Conservation (phyloP, 2,888 invertebrate species). For the Masnerella sp. region DNA sequence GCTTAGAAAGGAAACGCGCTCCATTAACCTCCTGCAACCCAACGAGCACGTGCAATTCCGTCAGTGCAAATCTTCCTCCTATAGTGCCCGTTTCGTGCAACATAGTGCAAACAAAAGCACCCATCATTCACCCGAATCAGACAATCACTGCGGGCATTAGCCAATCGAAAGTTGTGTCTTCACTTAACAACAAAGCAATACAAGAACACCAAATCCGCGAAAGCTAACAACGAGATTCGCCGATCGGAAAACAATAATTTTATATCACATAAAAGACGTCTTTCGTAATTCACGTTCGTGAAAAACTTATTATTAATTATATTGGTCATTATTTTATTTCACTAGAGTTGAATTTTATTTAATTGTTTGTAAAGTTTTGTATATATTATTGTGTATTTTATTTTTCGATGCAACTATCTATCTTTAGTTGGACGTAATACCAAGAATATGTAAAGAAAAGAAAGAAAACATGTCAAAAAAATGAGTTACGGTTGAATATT, state of each 20-base stretch:
- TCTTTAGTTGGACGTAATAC: too few relatives aligned
- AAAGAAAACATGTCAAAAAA: too few relatives aligned
- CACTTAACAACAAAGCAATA: conserved; percentile 67
- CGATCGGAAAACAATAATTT: conserved; percentile 25
- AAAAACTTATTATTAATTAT: too few relatives aligned
- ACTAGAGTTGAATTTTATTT: conserved; percentile 3
- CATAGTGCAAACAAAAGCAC: conserved; percentile 72
- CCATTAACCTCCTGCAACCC: conserved; percentile 67
- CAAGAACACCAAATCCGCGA: conserved; percentile 71
- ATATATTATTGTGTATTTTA: conserved; percentile 8
- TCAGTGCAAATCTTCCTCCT: conserved; percentile 74
- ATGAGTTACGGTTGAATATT: too few relatives aligned
- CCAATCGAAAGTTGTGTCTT: conserved; percentile 65
- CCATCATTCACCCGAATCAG: conserved; percentile 73
- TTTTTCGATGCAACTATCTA: too few relatives aligned
- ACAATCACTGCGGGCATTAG: conserved; percentile 67
- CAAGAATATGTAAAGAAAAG: not conserved
- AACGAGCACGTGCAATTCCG: conserved; percentile 66
- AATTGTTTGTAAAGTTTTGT: conserved; percentile 5
- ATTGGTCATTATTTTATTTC: conserved; percentile 3
- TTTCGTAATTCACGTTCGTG: too few relatives aligned
- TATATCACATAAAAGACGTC: too few relatives aligned
- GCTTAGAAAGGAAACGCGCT: conserved; percentile 74
- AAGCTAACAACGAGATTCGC: conserved; percentile 71
- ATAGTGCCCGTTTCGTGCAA: conserved; percentile 74